phyloP scores from a whole-genome alignment of 2,797 vertebrate genomes.

The Arremon brunneinucha region DNA sequence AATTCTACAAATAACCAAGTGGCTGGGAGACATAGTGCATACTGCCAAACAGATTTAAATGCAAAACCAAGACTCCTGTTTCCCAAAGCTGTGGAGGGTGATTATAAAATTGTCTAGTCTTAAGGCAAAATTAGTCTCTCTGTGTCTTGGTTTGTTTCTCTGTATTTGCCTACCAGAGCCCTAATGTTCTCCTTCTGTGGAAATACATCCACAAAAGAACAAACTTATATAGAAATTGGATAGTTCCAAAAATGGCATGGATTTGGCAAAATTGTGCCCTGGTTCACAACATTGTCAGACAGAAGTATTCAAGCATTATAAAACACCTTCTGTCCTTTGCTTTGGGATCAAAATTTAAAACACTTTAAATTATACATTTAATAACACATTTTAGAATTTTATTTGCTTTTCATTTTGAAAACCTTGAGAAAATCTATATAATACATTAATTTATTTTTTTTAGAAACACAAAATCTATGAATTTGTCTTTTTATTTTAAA shows the following conservation, averaged over 20 bases:
- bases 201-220: not conserved
- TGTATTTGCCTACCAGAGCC: not conserved
- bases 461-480: not conserved
- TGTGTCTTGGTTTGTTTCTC: not conserved
- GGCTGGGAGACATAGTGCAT: constrained; percentile 10
- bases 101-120: constrained; percentile 40
- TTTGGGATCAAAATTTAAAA: not conserved
- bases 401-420: not conserved
- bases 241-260: not conserved
- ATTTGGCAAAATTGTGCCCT: not conserved
- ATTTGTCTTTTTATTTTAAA: not conserved
- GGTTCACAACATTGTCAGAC: not conserved
- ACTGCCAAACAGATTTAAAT: constrained; percentile 56
- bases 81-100: constrained; percentile 33
- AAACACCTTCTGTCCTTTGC: not conserved
- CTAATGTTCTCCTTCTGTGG: not conserved
- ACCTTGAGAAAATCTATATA: not conserved
- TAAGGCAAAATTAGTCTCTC: not conserved
- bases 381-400: not conserved
- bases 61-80: constrained; percentile 49
- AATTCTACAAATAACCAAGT: constrained; percentile 32
- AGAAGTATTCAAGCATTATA: not conserved
- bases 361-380: not conserved
- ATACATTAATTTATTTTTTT: not conserved
- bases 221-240: not conserved